These are phyloP conservation scores for Trematomus bernacchii DNA, from an alignment of 2,797 vertebrate genomes.

Conservation along the genomic window DNA sequence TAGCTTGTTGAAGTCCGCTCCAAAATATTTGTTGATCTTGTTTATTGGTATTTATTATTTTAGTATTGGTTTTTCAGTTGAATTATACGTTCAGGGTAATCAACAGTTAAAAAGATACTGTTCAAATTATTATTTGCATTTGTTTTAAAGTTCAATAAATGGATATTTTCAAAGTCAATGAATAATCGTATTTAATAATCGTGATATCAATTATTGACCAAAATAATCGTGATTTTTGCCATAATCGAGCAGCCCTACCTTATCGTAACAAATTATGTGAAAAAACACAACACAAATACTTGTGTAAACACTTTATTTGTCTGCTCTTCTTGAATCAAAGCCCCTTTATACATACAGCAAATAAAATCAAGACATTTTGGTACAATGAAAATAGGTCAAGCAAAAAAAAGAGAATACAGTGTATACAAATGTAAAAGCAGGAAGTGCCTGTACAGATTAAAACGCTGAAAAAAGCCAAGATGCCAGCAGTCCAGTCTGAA, in stretches of 20 bases:
- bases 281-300: conserved; percentile 5
- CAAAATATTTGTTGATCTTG: not conserved
- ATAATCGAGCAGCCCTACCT: too few species aligned
- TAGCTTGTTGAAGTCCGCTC: too few species aligned
- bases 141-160: too few species aligned
- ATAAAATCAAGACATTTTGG: conserved; percentile 87
- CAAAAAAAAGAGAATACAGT: conserved; percentile 90
- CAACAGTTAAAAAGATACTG: too few species aligned
- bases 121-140: too few species aligned
- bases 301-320: conserved; percentile 94
- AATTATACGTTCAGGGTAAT: too few species aligned
- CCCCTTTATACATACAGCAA: conserved; percentile 92
- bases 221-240: too few species aligned
- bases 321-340: conserved; percentile 88
- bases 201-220: too few species aligned
- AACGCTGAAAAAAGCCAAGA: conserved; percentile 87
- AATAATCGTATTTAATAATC: too few species aligned
- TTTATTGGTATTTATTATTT: too few species aligned
- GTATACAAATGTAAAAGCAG: conserved; percentile 86
- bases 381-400: conserved; percentile 88
- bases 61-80: too few species aligned
- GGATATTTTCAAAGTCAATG: too few species aligned
- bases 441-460: conserved; percentile 86
- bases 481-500: conserved; percentile 69
- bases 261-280: not conserved